Evolutionary conservation across 1,140 invertebrate genomes (phyloP).

Genomic region (Oreohelix idahoensis): DNA sequence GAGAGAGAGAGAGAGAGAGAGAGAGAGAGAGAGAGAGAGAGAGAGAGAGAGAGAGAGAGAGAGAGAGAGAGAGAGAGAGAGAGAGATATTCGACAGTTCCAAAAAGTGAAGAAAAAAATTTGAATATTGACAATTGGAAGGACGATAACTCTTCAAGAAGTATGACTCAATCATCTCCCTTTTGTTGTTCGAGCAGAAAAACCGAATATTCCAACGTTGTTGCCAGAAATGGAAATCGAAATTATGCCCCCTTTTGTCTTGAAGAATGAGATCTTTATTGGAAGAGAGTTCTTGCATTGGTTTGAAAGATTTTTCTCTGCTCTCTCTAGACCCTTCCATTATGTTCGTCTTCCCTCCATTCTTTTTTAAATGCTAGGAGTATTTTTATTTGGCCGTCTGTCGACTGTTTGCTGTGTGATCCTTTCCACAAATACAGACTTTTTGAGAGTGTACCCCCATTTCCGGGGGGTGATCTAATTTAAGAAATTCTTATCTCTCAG

Average conservation of each 20-base stretch:
- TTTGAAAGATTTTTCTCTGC: constrained; percentile 34
- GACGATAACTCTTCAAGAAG: constrained; percentile 34
- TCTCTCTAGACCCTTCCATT: neutral
- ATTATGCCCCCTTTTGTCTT: constrained; percentile 39
- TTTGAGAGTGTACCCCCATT: constrained; percentile 6
- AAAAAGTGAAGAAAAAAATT: constrained; percentile 10
- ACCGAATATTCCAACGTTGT: constrained; percentile 27
- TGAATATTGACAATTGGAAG: constrained; percentile 37
- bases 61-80: neutral
- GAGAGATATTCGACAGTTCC: neutral
- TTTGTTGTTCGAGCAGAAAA: constrained; percentile 21
- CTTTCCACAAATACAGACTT: constrained; percentile 17
- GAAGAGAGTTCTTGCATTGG: constrained; percentile 25
- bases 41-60: neutral
- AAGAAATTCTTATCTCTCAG: neutral
- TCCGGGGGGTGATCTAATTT: constrained; percentile 7
- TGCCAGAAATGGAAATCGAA: constrained; percentile 35
- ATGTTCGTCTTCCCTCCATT: neutral
- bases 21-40: too few relatives aligned
- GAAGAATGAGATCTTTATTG: constrained; percentile 36
- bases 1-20: too few relatives aligned
- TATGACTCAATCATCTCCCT: constrained; percentile 39
- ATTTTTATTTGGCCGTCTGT: constrained; percentile 7
- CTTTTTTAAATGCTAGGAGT: neutral
- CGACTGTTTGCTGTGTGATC: neutral